phyloP scores from a whole-genome alignment of 2,113 vertebrate species.

The Rhinolophus sinicus region DNA sequence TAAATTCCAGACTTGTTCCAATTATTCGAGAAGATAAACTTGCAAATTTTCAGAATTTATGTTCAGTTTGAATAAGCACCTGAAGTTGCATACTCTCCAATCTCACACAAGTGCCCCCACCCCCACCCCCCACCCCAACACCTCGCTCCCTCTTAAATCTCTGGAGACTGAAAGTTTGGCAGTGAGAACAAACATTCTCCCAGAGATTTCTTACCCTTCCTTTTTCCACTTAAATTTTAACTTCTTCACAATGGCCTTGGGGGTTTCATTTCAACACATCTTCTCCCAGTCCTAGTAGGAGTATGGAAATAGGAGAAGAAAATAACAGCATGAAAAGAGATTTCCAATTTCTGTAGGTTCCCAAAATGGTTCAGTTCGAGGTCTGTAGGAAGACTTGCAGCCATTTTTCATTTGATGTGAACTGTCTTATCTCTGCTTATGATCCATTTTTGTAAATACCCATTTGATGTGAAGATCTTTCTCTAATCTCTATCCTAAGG shows the following conservation, averaged over 20 bases:
- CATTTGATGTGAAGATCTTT: neutral
- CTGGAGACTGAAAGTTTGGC: neutral
- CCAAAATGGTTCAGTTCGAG: neutral
- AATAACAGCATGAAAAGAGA: conserved; percentile 39
- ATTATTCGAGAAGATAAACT: conserved; percentile 59
- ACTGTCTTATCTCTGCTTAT: neutral
- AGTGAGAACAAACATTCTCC: conserved; percentile 62
- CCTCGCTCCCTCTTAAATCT: neutral
- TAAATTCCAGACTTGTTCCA: conserved; percentile 59
- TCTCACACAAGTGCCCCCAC: neutral
- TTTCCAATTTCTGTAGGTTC: conserved; percentile 11
- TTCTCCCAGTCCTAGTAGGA: neutral
- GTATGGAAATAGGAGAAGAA: conserved; percentile 31
- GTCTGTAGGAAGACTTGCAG: neutral
- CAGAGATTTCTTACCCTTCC: conserved; percentile 59
- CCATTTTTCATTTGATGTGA: neutral
- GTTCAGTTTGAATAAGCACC: conserved; percentile 61
- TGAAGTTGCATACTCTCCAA: neutral
- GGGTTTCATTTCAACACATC: conserved; percentile 56
- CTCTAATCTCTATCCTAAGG: neutral
- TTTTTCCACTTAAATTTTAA: conserved; percentile 51
- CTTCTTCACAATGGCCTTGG: conserved; percentile 41
- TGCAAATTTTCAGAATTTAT: conserved; percentile 54
- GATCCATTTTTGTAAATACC: neutral
- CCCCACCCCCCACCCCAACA: no score